Evolutionary conservation across 2,113 vertebrate species (phyloP).

Genomic region (Salvelinus namaycush): DNA sequence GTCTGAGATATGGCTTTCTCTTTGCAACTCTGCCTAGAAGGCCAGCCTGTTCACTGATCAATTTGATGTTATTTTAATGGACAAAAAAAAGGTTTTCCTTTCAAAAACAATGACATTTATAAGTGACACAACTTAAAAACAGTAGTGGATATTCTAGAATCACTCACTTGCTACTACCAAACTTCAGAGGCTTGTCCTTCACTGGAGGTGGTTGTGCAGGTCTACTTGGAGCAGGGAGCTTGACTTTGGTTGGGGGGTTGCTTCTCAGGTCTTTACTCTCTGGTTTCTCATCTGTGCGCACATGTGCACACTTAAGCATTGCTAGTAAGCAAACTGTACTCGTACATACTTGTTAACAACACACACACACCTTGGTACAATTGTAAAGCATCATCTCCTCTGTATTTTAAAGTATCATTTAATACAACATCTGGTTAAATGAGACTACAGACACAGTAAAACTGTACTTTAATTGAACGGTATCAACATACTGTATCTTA

Average conservation of each 20-base stretch:
- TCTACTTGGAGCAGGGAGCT: constrained; percentile 62
- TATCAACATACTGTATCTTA: constrained; percentile 25
- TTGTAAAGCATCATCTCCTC: neutral
- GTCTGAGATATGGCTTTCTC: no score
- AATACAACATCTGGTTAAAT: neutral
- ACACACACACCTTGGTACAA: neutral
- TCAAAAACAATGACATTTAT: neutral
- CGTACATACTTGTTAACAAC: neutral
- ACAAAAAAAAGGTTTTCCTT: no score
- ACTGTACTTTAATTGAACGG: neutral
- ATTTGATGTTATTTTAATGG: no score
- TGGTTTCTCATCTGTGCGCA: constrained; percentile 68
- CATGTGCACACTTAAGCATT: neutral
- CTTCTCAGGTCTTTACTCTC: constrained; percentile 69
- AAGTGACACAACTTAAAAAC: neutral
- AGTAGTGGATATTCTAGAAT: neutral
- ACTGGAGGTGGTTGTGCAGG: constrained; percentile 61
- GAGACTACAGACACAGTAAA: neutral
- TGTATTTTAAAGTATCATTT: neutral
- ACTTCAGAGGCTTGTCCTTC: constrained; percentile 71
- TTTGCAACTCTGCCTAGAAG: no score
- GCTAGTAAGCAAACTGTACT: neutral
- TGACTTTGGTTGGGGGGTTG: constrained; percentile 72
- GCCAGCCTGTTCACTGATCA: no score
- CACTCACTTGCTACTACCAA: constrained; percentile 60